Conservation (phyloP, 2,113 vertebrate species). For the Otocyon megalotis region DNA sequence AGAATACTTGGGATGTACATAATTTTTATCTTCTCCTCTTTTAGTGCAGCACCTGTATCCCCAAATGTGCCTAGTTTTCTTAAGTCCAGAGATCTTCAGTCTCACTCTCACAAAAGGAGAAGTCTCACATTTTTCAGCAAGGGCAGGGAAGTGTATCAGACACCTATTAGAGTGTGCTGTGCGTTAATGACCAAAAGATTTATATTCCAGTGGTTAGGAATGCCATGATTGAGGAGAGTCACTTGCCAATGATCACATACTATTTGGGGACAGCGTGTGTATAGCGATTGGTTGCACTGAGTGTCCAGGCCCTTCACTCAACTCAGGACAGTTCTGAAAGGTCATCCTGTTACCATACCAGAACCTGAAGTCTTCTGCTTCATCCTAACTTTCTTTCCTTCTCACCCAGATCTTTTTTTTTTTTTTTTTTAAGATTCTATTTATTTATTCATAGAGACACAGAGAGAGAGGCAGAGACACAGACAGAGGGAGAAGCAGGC, state of each 20-base stretch:
- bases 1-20: not conserved
- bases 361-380: not conserved
- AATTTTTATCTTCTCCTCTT: not conserved
- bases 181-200: not conserved
- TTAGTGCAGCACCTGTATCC: not conserved
- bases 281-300: not conserved
- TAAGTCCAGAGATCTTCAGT: not conserved
- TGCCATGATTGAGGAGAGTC: not conserved
- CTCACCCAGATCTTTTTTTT: not conserved
- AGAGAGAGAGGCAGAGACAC: too few species aligned
- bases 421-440: too few species aligned
- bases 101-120: not conserved
- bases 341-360: not conserved
- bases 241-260: not conserved
- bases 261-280: not conserved
- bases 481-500: too few species aligned
- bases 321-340: not conserved
- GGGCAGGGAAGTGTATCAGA: rapidly evolving
- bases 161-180: not conserved
- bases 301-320: not conserved
- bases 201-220: not conserved
- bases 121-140: not conserved
- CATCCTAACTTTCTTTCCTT: not conserved
- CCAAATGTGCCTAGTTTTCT: not conserved
- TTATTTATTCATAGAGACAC: too few species aligned